phyloP scores from a whole-genome alignment of 2,888 invertebrate species.

The Thalpophila matura region DNA sequence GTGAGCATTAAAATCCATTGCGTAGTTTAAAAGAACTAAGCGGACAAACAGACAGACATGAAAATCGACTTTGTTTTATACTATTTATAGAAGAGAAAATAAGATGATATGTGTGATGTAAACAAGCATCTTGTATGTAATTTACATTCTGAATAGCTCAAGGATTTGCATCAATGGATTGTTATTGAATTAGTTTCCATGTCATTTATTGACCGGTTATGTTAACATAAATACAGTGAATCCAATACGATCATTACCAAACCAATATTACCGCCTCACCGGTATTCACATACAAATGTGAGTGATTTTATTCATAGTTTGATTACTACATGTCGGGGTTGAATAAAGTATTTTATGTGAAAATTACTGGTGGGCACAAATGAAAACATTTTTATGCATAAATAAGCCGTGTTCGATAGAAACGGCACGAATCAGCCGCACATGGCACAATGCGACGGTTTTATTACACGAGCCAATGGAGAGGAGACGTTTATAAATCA shows the following conservation, averaged over 20 bases:
- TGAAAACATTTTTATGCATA: constrained; percentile 65
- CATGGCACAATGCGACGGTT: constrained; percentile 77
- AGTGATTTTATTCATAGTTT: constrained; percentile 33
- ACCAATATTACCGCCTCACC: constrained; percentile 15
- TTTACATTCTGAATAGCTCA: constrained; percentile 51
- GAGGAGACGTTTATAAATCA: constrained; percentile 86
- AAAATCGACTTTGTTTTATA: too few relatives aligned
- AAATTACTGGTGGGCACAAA: constrained; percentile 55
- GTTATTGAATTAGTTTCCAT: constrained; percentile 55
- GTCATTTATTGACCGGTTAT: constrained; percentile 32
- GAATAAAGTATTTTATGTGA: constrained; percentile 44
- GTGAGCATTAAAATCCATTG: too few relatives aligned
- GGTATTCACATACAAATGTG: constrained; percentile 19
- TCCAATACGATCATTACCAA: constrained; percentile 20
- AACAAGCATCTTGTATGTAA: constrained; percentile 35
- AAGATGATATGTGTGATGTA: constrained; percentile 42
- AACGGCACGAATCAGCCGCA: constrained; percentile 74
- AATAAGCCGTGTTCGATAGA: constrained; percentile 72
- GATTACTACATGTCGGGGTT: constrained; percentile 31
- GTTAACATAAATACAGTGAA: constrained; percentile 18
- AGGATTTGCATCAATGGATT: constrained; percentile 49
- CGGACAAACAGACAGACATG: too few relatives aligned
- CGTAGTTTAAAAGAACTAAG: too few relatives aligned
- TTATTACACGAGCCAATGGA: constrained; percentile 80
- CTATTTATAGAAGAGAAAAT: constrained; percentile 40